phyloP scores from a whole-genome alignment of 2,797 vertebrate genomes.

The Myotis myotis region DNA sequence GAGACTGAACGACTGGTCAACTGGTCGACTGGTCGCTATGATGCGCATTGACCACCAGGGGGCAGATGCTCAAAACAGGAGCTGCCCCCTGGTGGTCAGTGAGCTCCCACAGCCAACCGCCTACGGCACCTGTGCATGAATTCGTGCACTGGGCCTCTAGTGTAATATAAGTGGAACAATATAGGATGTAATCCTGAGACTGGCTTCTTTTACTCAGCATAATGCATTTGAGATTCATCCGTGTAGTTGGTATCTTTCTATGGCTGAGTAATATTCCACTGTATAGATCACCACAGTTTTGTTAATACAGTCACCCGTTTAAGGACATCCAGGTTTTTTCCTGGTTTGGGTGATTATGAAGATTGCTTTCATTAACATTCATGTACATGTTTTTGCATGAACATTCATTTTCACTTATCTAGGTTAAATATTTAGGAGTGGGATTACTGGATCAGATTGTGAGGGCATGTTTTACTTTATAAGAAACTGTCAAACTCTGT shows the following conservation, averaged over 20 bases:
- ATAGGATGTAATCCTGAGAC: background rate
- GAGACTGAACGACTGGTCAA: fast-evolving
- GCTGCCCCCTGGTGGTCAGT: too few species aligned
- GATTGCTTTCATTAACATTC: background rate
- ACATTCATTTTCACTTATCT: background rate
- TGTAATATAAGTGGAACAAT: background rate
- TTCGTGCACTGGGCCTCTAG: too few species aligned
- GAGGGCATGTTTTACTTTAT: background rate
- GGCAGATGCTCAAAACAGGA: too few species aligned
- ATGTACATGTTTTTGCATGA: background rate
- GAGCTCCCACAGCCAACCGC: too few species aligned
- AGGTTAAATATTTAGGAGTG: background rate
- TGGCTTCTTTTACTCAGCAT: background rate
- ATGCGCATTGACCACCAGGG: too few species aligned
- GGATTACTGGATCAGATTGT: background rate
- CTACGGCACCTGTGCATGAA: too few species aligned
- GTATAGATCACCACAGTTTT: background rate
- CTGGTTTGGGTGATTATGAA: background rate
- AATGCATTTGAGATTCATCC: background rate
- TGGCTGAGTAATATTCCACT: background rate
- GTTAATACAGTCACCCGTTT: background rate
- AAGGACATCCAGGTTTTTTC: background rate
- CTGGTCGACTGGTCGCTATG: too few species aligned
- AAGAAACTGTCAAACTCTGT: background rate
- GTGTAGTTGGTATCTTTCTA: background rate